Evolutionary conservation across 2,113 vertebrate genomes (phyloP).

Genomic region (Vireo altiloquus): DNA sequence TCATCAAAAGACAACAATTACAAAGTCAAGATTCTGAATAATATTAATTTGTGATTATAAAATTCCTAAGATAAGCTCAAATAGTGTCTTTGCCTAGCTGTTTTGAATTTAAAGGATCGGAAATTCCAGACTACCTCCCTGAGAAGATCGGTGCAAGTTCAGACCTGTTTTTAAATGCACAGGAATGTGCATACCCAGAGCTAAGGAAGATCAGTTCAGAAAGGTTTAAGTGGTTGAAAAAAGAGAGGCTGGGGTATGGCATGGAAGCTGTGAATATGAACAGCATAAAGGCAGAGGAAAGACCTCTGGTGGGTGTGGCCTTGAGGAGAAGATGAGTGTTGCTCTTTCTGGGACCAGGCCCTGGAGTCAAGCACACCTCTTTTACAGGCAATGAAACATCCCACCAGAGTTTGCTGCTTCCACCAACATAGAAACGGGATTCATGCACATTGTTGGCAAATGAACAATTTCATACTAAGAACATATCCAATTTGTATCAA

Average conservation of each 20-base stretch:
- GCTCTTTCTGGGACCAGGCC: background rate
- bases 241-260: background rate
- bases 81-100: background rate
- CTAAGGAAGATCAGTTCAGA: background rate
- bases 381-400: background rate
- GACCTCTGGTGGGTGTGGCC: background rate
- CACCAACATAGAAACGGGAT: background rate
- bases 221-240: background rate
- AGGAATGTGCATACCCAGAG: background rate
- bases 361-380: background rate
- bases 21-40: background rate
- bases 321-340: background rate
- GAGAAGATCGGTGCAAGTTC: background rate
- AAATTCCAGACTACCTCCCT: background rate
- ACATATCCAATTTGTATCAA: background rate
- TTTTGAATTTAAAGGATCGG: background rate
- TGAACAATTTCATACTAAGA: background rate
- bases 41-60: background rate
- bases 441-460: background rate
- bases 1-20: background rate
- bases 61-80: background rate
- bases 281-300: background rate
- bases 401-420: background rate
- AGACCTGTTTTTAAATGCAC: background rate
- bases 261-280: background rate